Evolutionary conservation across 1,140 invertebrate species (phyloP), one percentile per base, ranked within the genome.

Genomic region (Delia radicum): DNA sequence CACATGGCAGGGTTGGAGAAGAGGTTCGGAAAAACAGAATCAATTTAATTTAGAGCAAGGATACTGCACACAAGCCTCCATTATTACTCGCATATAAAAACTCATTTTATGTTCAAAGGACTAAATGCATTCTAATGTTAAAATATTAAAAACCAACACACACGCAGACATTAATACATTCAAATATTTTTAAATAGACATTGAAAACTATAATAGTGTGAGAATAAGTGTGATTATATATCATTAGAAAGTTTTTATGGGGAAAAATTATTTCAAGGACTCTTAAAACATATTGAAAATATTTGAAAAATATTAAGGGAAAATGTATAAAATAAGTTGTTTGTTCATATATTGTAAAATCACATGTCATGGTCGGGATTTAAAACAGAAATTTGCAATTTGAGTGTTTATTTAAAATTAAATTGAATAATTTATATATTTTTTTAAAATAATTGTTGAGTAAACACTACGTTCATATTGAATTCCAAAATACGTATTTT

Each of bases 21-120:
- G 63, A 67, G 63, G 8, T 13, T n/a, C 12, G 12, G 27, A 67
- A 31, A 31, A 29, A 67, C 18, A 69, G 65, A 69, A 69, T 69
- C 65, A 69, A 69, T 69, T 69, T 69, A 69, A 69, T 69, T 69
- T 69, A 18, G 65, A 69, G 65, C 65, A 69, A 69, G 65, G 65
- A 69, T 69, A 69, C 48, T 55, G 5, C 6, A 55, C 18, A 55
- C 48, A 21, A 55, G 48, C 48, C 48, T 55, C 18, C 21, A 21
- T 24, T 37, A 10, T 55, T 21, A 55, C 21, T 55, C n/a, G 24
- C 24, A 21, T 55, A 4, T 21, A n/a, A 37, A 3, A 2, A n/a
- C n/a, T 42, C 7, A 10, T 42, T 15, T 15, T 42, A 42, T 42
- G 37, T 13, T 18, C 46, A 55, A 24, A 24, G 48, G 12, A 42